Conservation (phyloP, 1,140 invertebrate species). For the Agrilus planipennis region DNA sequence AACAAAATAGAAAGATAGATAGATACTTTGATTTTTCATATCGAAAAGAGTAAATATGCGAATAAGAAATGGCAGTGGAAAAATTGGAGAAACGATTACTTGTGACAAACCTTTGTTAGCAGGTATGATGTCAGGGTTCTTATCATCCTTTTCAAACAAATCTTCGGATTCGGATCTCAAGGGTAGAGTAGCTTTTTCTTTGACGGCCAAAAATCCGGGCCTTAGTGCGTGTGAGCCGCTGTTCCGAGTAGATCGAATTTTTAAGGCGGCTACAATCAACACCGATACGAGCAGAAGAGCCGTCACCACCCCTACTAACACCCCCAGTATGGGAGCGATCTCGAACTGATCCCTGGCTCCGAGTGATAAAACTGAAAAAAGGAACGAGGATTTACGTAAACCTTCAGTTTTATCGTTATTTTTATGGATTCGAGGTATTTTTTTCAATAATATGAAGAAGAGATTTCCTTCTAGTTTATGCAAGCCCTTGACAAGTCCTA, state of each 20-base stretch:
- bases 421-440: too few relatives aligned
- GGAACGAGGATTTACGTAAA: neutral
- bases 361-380: slow-evolving; percentile 28
- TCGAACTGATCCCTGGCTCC: slow-evolving; percentile 41
- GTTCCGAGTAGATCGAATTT: slow-evolving; percentile 43
- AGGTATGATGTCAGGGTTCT: slow-evolving; percentile 76
- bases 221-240: slow-evolving; percentile 38
- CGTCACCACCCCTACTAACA: slow-evolving; percentile 58
- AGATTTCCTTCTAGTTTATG: too few relatives aligned
- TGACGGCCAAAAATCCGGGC: slow-evolving; percentile 50
- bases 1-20: too few relatives aligned
- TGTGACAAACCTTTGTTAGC: slow-evolving; percentile 65
- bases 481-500: too few relatives aligned
- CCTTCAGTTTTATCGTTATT: too few relatives aligned
- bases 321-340: slow-evolving; percentile 61
- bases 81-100: neutral
- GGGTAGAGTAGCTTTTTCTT: slow-evolving; percentile 53
- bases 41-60: too few relatives aligned
- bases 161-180: slow-evolving; percentile 50
- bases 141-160: slow-evolving; percentile 60
- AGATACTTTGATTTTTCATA: too few relatives aligned
- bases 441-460: too few relatives aligned
- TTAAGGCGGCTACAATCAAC: slow-evolving; percentile 55
- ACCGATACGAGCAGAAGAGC: slow-evolving; percentile 56
- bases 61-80: slow-evolving; percentile 3